A percentile compares a stretch with the other conserved stretches of the same genome.
These are phyloP conservation scores for Rhinoderma darwinii DNA, from an alignment of 2,113 vertebrate genomes.

Conservation along the genomic window DNA sequence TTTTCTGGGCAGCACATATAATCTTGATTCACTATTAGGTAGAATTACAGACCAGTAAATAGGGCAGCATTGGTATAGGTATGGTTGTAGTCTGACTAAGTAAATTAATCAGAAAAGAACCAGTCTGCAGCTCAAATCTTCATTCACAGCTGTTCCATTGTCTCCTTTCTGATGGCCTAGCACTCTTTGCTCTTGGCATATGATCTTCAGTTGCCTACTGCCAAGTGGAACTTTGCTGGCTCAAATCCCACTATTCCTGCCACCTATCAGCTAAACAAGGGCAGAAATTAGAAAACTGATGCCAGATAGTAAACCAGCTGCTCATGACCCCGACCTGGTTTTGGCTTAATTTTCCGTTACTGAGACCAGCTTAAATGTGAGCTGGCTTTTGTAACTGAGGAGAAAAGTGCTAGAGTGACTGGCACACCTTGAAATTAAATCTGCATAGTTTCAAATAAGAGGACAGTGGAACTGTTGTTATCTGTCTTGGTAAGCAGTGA, in stretches of 20 bases:
- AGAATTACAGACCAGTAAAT: background rate
- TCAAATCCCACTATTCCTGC: conserved; percentile 18
- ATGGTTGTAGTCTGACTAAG: conserved; percentile 3
- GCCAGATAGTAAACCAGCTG: conserved; percentile 55
- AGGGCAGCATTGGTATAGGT: background rate
- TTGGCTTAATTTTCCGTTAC: conserved; percentile 50
- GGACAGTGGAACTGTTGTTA: conserved; percentile 15
- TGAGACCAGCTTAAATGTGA: conserved; percentile 40
- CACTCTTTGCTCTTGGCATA: conserved; percentile 48
- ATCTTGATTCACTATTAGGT: background rate
- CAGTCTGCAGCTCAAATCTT: conserved; percentile 13
- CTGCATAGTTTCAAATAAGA: background rate
- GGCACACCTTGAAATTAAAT: conserved; percentile 16
- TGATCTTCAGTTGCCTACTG: conserved; percentile 35
- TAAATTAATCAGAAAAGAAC: conserved; percentile 1
- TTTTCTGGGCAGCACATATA: no score
- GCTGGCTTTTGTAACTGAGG: conserved; percentile 31
- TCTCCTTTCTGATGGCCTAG: conserved; percentile 27
- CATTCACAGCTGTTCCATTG: conserved; percentile 48
- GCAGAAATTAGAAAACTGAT: conserved; percentile 35
- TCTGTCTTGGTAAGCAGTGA: background rate
- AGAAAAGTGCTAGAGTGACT: conserved; percentile 4
- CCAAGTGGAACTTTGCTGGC: conserved; percentile 50
- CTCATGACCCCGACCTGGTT: conserved; percentile 47
- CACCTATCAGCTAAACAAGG: conserved; percentile 50